A percentile compares a stretch with the other conserved stretches of the same genome.
phyloP scores from a whole-genome alignment of 2,888 invertebrate genomes.

The Eupithecia dodoneata region DNA sequence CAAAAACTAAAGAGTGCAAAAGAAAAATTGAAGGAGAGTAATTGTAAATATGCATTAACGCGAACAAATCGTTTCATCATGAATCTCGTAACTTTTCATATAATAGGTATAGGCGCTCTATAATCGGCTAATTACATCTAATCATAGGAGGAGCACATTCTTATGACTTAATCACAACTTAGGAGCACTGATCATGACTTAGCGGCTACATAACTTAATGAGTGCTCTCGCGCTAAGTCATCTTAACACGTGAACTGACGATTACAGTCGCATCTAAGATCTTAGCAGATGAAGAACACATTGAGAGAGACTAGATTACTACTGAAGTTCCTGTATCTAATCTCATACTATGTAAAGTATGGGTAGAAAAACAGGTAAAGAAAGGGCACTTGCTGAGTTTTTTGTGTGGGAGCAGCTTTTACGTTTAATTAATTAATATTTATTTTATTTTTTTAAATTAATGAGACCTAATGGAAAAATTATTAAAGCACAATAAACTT shows the following conservation, averaged over 20 bases:
- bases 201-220: constrained; percentile 15
- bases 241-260: constrained; percentile 20
- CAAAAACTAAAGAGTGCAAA: background rate
- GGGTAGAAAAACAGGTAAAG: background rate
- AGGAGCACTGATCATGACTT: constrained; percentile 15
- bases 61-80: background rate
- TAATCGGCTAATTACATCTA: constrained; percentile 21
- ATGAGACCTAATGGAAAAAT: too few species aligned
- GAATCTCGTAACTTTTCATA: background rate
- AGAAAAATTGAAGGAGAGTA: background rate
- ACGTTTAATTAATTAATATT: too few species aligned
- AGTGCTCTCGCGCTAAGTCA: constrained; percentile 21
- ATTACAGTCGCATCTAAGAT: background rate
- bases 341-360: background rate
- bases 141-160: constrained; percentile 21
- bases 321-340: background rate
- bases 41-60: background rate
- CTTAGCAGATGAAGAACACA: background rate
- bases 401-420: too few species aligned
- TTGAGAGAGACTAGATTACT: background rate
- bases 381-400: too few species aligned
- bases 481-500: too few species aligned
- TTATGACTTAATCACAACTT: constrained; percentile 31
- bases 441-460: too few species aligned
- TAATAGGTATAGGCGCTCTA: background rate